These are phyloP conservation scores for Gonioctena quinquepunctata DNA, from an alignment of 1,140 invertebrate genomes.

Conservation along the genomic window DNA sequence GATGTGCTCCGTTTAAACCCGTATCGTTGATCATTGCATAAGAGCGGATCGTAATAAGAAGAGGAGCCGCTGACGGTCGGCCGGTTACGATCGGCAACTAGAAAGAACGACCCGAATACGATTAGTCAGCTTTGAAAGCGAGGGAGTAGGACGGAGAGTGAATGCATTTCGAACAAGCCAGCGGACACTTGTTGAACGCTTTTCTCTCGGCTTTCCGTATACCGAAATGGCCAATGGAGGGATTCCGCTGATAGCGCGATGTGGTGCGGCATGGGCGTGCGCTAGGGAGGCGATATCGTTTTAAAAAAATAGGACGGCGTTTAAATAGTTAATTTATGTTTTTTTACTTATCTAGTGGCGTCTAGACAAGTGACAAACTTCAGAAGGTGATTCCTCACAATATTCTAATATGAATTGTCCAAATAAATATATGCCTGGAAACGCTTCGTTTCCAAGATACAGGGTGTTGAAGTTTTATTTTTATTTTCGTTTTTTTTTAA, in stretches of 20 bases:
- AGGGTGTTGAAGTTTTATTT: too few relatives aligned
- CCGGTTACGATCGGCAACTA: not conserved
- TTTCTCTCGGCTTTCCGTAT: slow-evolving; percentile 1
- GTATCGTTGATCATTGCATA: slow-evolving; percentile 14
- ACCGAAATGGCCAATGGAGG: slow-evolving; percentile 16
- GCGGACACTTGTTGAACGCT: slow-evolving; percentile 16
- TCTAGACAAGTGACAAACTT: too few relatives aligned
- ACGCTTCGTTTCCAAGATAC: too few relatives aligned
- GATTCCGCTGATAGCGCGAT: slow-evolving; percentile 9
- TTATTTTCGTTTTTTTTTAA: too few relatives aligned
- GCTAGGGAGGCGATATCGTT: too few relatives aligned
- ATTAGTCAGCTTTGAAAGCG: slow-evolving; percentile 9
- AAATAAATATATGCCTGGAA: too few relatives aligned
- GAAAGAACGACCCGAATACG: slow-evolving; percentile 2
- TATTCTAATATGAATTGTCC: too few relatives aligned
- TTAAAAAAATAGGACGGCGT: too few relatives aligned
- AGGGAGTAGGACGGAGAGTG: not conserved
- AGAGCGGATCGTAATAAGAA: slow-evolving; percentile 1
- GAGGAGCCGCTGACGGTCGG: not conserved
- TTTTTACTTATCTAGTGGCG: too few relatives aligned
- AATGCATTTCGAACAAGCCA: slow-evolving; percentile 6
- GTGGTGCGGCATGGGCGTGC: slow-evolving; percentile 5
- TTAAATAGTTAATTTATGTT: too few relatives aligned
- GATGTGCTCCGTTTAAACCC: slow-evolving; percentile 12
- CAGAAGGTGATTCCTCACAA: too few relatives aligned